Percentiles rank a stretch among this genome's conserved stretches.
Conservation (phyloP, 2,888 invertebrate genomes). For the Patella depressa region DNA sequence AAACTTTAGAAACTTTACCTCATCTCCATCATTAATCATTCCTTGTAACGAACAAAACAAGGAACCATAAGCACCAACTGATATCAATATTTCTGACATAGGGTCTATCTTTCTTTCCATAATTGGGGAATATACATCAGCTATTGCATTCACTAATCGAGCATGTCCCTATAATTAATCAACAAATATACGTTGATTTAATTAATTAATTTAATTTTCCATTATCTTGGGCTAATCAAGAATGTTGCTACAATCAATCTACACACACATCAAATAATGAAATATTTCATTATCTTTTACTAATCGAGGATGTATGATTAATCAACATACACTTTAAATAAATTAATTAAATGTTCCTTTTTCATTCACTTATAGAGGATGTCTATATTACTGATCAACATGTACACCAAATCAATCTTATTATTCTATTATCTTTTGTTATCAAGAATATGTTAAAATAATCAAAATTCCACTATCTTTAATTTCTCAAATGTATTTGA, state of each 20-base stretch:
- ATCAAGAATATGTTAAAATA: too few relatives aligned
- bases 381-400: too few relatives aligned
- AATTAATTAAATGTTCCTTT: too few relatives aligned
- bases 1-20: constrained; percentile 63
- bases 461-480: too few relatives aligned
- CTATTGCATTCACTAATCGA: constrained; percentile 85
- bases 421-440: too few relatives aligned
- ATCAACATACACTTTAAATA: too few relatives aligned
- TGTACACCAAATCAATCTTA: too few relatives aligned
- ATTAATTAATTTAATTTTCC: background rate
- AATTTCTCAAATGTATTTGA: too few relatives aligned
- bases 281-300: too few relatives aligned
- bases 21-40: constrained; percentile 83
- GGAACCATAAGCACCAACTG: constrained; percentile 95
- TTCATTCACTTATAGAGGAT: too few relatives aligned
- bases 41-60: constrained; percentile 89
- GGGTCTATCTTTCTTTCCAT: constrained; percentile 85
- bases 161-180: constrained; percentile 84
- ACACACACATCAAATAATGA: too few relatives aligned
- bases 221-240: background rate
- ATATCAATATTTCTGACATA: constrained; percentile 87
- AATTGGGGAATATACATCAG: constrained; percentile 87
- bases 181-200: background rate
- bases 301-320: too few relatives aligned
- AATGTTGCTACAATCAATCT: background rate